Conservation (phyloP, 2,888 invertebrate species). For the Eupithecia insigniata region DNA sequence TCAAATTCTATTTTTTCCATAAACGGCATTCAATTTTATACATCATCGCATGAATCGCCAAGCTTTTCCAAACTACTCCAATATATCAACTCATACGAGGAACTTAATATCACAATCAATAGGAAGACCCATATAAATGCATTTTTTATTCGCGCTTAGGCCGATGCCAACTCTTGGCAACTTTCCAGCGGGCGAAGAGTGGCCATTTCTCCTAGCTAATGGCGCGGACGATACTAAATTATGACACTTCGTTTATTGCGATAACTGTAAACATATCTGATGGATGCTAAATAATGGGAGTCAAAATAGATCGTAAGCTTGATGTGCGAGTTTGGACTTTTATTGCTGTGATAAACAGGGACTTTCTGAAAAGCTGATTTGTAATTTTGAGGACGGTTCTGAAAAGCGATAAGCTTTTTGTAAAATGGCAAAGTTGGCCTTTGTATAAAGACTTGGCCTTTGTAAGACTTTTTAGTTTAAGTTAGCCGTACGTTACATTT, state of each 20-base stretch:
- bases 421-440: background rate
- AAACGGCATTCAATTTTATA: constrained; percentile 2
- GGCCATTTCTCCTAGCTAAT: constrained; percentile 67
- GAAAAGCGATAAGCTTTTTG: background rate
- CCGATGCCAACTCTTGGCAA: constrained; percentile 53
- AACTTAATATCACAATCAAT: constrained; percentile 44
- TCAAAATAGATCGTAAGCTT: constrained; percentile 37
- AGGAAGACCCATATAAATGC: constrained; percentile 49
- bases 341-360: constrained; percentile 20
- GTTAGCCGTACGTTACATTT: background rate
- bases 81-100: constrained; percentile 21
- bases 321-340: constrained; percentile 28
- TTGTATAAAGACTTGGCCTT: background rate
- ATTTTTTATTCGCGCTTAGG: constrained; percentile 54
- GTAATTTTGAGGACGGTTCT: background rate
- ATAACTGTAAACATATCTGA: constrained; percentile 53
- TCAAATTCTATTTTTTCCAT: background rate
- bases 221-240: constrained; percentile 67
- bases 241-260: constrained; percentile 65
- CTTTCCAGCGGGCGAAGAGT: constrained; percentile 54
- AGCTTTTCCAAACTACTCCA: background rate
- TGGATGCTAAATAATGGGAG: constrained; percentile 44
- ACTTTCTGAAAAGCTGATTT: constrained; percentile 1
- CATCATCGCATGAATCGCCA: constrained; percentile 1
- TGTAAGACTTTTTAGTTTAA: background rate